Evolutionary conservation across 1,140 invertebrate species (phyloP).

Genomic region (Cyclargus thomasi): DNA sequence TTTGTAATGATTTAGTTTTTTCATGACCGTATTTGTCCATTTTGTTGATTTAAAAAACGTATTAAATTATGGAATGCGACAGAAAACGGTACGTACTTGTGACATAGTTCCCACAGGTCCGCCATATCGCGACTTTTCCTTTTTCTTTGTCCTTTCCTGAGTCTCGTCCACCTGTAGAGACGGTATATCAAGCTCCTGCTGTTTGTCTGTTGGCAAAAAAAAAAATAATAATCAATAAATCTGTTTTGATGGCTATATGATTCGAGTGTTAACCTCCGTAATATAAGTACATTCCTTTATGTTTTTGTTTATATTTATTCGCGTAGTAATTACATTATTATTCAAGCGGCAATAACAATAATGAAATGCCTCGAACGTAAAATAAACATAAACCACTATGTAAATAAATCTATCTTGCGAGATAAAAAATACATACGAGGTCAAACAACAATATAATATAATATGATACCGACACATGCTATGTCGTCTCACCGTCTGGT

Average conservation of each 20-base stretch:
- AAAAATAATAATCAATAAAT: constrained; percentile 9
- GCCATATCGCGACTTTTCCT: constrained; percentile 77
- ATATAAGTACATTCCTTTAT: background rate
- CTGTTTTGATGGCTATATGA: background rate
- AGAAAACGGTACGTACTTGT: constrained; percentile 53
- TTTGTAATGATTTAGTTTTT: background rate
- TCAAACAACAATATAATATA: constrained; percentile 11
- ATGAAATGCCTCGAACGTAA: constrained; percentile 4
- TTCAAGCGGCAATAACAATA: background rate
- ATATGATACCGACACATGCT: constrained; percentile 2
- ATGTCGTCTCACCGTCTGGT: constrained; percentile 1
- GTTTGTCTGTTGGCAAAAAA: constrained; percentile 85
- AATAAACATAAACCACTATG: constrained; percentile 4
- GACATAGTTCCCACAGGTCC: constrained; percentile 69
- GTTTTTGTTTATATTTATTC: background rate
- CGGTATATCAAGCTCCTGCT: constrained; percentile 95
- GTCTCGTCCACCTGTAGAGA: constrained; percentile 87
- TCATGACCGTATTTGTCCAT: too few relatives aligned
- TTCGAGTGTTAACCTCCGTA: background rate
- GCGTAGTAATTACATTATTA: background rate
- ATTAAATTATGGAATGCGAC: background rate
- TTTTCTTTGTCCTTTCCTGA: constrained; percentile 76
- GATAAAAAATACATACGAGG: constrained; percentile 13
- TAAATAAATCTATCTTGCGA: constrained; percentile 12
- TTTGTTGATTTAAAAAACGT: too few relatives aligned